Percentiles rank a stretch among this genome's conserved stretches.
Evolutionary conservation across 2,888 invertebrate species (phyloP).

Genomic region (Dasysyrphus albostriatus): DNA sequence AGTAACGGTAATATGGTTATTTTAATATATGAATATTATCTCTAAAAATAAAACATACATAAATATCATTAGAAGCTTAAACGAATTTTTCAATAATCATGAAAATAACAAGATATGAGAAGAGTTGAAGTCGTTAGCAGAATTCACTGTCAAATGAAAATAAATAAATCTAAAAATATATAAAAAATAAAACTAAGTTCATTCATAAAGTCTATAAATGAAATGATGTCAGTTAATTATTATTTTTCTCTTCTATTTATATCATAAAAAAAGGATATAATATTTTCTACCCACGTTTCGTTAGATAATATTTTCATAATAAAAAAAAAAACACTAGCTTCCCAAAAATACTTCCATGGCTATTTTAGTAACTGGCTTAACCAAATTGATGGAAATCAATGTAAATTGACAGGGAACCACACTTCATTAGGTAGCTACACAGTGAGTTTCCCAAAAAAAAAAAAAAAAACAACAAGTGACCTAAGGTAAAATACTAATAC

Average conservation of each 20-base stretch:
- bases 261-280: not conserved
- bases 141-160: not conserved
- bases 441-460: not conserved
- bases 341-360: not conserved
- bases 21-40: too few relatives aligned
- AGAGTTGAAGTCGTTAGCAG: too few relatives aligned
- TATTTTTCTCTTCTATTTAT: not conserved
- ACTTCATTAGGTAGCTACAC: slow-evolving; percentile 8
- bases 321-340: not conserved
- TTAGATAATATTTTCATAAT: not conserved
- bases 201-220: not conserved
- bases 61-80: too few relatives aligned
- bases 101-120: too few relatives aligned
- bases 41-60: too few relatives aligned
- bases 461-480: not conserved
- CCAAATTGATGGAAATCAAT: slow-evolving; percentile 21
- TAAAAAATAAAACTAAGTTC: not conserved
- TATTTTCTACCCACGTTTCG: not conserved
- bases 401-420: slow-evolving; percentile 13
- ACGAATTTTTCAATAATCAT: too few relatives aligned
- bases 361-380: not conserved
- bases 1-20: too few relatives aligned
- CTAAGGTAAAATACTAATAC: not conserved
- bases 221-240: not conserved
- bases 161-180: not conserved